phyloP scores from a whole-genome alignment of 2,888 invertebrate genomes.

The Platycnemis pennipes region DNA sequence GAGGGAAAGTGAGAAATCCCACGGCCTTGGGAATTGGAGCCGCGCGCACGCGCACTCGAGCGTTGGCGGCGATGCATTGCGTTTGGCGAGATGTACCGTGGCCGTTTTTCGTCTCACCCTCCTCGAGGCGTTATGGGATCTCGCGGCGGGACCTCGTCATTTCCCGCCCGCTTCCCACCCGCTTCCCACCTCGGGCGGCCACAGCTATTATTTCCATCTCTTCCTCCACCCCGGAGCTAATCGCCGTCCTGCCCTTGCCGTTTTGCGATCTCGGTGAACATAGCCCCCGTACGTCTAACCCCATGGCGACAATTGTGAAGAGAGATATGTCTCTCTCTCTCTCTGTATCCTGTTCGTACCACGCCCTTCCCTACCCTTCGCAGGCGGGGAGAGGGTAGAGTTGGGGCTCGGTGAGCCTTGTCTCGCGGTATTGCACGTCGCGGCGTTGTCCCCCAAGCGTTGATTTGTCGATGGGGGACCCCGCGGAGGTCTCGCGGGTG shows the following conservation, averaged over 20 bases:
- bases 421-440: constrained; percentile 19
- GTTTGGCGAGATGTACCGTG: too few species aligned
- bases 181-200: background rate
- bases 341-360: constrained; percentile 50
- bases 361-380: background rate
- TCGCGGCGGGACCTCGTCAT: background rate
- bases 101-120: background rate
- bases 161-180: background rate
- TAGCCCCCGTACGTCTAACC: constrained; percentile 7
- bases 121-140: background rate
- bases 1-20: constrained; percentile 18
- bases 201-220: background rate
- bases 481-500: constrained; percentile 14
- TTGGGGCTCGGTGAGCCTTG: background rate
- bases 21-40: background rate
- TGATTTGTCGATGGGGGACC: constrained; percentile 67
- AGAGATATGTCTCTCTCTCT: constrained; percentile 56
- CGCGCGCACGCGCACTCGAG: background rate
- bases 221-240: background rate
- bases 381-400: too few species aligned
- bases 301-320: background rate
- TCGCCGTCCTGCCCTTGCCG: background rate
- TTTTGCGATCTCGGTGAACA: background rate
- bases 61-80: background rate
- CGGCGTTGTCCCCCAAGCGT: constrained; percentile 46